These are phyloP conservation scores for Ormyrus thymus DNA, from an alignment of 2,888 invertebrate genomes.

Conservation along the genomic window DNA sequence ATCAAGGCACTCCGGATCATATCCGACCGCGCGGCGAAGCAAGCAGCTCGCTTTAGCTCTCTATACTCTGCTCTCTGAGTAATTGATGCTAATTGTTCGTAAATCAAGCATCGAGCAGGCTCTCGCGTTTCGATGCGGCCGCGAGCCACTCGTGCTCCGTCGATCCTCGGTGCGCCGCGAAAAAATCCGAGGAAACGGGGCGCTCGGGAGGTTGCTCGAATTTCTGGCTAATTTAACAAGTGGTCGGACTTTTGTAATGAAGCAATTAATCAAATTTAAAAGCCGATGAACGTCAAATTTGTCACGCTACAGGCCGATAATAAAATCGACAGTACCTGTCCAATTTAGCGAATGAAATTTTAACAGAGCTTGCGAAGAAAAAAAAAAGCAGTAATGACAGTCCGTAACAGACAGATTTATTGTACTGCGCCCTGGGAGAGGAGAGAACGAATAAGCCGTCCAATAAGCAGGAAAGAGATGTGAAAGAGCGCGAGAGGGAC, in stretches of 20 bases:
- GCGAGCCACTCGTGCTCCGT: no score
- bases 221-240: no score
- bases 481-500: background rate
- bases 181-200: no score
- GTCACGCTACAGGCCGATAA: no score
- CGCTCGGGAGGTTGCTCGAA: no score
- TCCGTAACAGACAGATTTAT: no score
- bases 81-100: conserved; percentile 54
- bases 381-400: background rate
- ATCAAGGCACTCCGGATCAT: conserved; percentile 50
- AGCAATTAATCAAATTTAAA: no score
- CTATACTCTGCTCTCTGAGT: conserved; percentile 6
- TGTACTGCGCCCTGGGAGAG: background rate
- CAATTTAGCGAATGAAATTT: background rate
- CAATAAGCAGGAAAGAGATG: background rate
- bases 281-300: no score
- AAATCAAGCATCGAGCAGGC: conserved; percentile 12
- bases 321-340: background rate
- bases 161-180: no score
- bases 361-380: background rate
- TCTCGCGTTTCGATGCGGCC: no score
- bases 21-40: conserved; percentile 23
- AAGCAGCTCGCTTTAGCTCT: background rate
- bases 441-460: background rate
- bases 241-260: no score